phyloP scores from a whole-genome alignment of 2,113 vertebrate genomes.

The Microcebus jonahi region DNA sequence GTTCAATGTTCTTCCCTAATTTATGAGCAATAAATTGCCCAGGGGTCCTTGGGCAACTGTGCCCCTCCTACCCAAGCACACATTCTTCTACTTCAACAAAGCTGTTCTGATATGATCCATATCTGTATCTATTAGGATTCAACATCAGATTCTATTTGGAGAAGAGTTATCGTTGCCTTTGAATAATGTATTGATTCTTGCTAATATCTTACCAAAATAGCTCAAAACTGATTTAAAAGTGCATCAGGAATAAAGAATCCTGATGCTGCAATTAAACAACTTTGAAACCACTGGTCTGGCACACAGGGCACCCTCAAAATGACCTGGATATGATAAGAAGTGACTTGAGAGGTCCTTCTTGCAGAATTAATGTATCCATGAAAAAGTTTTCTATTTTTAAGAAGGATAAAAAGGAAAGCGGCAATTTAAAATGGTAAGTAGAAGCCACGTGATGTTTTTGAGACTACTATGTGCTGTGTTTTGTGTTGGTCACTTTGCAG shows the following conservation, averaged over 20 bases:
- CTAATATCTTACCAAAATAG: not conserved
- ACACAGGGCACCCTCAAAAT: not conserved
- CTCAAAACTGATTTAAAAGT: slow-evolving; percentile 41
- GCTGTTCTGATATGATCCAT: too few relatives aligned
- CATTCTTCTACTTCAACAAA: not conserved
- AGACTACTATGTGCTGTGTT: not conserved
- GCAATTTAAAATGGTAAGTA: not conserved
- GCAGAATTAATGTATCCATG: not conserved
- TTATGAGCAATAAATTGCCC: not conserved
- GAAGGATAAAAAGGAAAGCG: not conserved
- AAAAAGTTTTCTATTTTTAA: not conserved
- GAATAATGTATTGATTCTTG: slow-evolving; percentile 11
- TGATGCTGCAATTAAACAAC: not conserved
- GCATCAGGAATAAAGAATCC: not conserved
- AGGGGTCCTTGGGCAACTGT: too few relatives aligned
- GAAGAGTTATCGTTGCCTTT: not conserved
- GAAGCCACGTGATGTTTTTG: not conserved
- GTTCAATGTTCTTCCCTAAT: not conserved
- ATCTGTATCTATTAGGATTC: not conserved
- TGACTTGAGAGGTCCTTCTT: not conserved
- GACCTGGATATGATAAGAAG: not conserved
- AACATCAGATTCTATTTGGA: not conserved
- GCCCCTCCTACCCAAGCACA: not conserved
- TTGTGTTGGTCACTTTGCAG: not conserved
- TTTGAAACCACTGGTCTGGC: not conserved